Evolutionary conservation across 2,113 vertebrate species (phyloP).

Genomic region (Cervus canadensis): DNA sequence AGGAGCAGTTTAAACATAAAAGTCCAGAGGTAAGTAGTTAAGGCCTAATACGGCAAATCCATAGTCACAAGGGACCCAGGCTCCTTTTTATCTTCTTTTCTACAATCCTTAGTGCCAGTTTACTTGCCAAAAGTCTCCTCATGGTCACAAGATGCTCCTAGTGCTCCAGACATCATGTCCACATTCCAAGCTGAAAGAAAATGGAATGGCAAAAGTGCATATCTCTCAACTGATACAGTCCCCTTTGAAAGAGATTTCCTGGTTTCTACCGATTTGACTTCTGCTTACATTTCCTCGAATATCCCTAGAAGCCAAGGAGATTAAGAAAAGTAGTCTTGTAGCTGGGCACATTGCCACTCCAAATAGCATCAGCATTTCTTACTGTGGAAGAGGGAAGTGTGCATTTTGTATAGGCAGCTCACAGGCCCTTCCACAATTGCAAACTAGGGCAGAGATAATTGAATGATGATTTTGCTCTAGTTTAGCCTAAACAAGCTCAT

Average conservation of each 20-base stretch:
- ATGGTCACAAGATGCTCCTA: not conserved
- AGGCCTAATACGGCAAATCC: not conserved
- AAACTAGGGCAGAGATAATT: not conserved
- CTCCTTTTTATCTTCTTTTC: not conserved
- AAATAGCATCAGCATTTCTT: not conserved
- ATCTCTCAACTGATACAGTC: not conserved
- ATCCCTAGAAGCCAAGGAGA: not conserved
- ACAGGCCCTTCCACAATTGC: not conserved
- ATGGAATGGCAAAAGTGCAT: rapidly evolving
- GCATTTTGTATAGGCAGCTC: not conserved
- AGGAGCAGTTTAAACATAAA: not conserved
- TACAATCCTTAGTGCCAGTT: not conserved
- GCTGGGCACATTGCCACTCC: not conserved
- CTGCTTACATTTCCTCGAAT: not conserved
- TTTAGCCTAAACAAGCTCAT: not conserved
- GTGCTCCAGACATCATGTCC: not conserved
- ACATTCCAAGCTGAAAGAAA: not conserved
- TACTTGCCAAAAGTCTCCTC: not conserved
- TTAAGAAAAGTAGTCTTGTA: not conserved
- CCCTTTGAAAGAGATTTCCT: not conserved
- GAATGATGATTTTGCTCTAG: not conserved
- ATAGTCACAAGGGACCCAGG: not conserved
- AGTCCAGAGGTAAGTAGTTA: not conserved
- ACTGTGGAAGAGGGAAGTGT: not conserved
- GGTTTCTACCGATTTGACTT: not conserved